Evolutionary conservation across 2,797 vertebrate species (phyloP).

Genomic region (Poecilia wingei): DNA sequence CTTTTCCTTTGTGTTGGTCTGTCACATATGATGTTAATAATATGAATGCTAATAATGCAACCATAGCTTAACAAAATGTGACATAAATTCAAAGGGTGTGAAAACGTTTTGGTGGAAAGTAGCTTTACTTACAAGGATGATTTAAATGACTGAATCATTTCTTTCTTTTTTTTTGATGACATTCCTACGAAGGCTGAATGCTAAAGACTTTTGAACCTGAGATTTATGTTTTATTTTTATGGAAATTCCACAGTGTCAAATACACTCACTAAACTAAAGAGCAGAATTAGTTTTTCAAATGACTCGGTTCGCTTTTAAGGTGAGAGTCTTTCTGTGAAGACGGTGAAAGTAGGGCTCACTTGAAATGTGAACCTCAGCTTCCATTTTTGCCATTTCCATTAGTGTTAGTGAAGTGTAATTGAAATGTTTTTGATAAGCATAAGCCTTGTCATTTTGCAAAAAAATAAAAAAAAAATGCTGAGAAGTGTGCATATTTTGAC

Average conservation of each 20-base stretch:
- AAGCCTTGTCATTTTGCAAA: conserved; percentile 21
- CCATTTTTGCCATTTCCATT: conserved; percentile 20
- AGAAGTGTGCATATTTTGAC: conserved; percentile 24
- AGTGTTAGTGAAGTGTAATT: conserved; percentile 18
- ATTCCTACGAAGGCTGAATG: neutral
- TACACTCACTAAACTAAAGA: neutral
- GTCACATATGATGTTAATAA: neutral
- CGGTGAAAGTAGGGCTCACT: neutral
- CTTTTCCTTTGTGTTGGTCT: neutral
- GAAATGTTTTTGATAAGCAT: conserved; percentile 25
- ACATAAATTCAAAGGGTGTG: neutral
- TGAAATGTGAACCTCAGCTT: conserved; percentile 11
- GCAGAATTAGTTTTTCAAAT: neutral
- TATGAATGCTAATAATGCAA: neutral
- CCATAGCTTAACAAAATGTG: neutral
- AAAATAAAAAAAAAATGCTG: conserved; percentile 8
- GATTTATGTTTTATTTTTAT: neutral
- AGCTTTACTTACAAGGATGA: neutral
- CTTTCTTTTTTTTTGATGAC: neutral
- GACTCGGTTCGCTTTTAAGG: neutral
- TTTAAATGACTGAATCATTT: neutral
- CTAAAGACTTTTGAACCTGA: neutral
- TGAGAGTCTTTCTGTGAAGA: conserved; percentile 1
- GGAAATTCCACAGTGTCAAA: neutral
- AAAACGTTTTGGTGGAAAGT: neutral